A percentile compares a stretch with the other conserved stretches of the same genome.
Conservation (phyloP, 2,113 vertebrate genomes). For the Thunnus thynnus region DNA sequence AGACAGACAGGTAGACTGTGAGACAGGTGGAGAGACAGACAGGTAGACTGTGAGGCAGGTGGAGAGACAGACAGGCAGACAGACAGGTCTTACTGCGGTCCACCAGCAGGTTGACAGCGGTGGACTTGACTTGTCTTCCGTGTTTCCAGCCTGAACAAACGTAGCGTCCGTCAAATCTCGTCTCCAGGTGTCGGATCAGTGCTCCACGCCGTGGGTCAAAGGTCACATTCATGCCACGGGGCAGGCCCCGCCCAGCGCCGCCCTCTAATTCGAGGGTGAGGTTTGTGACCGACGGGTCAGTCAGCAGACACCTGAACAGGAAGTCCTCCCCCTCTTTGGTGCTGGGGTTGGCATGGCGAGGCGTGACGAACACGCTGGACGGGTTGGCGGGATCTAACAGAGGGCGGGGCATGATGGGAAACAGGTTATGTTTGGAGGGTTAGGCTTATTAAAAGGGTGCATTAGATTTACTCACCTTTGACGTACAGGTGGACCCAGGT, state of each 20-base stretch:
- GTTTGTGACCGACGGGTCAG: slow-evolving; percentile 66
- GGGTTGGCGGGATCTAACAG: slow-evolving; percentile 43
- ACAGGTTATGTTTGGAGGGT: background rate
- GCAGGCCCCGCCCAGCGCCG: background rate
- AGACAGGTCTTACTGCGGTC: slow-evolving; percentile 79
- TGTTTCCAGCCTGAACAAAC: slow-evolving; percentile 80
- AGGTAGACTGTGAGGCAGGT: background rate
- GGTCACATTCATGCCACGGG: slow-evolving; percentile 70
- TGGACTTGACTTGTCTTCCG: slow-evolving; percentile 54
- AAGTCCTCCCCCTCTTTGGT: slow-evolving; percentile 65
- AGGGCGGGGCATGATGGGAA: slow-evolving; percentile 20
- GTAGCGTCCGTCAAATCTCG: slow-evolving; percentile 73
- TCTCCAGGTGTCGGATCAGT: slow-evolving; percentile 78
- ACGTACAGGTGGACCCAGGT: slow-evolving; percentile 79
- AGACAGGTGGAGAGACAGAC: background rate
- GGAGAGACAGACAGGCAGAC: background rate
- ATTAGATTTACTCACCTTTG: slow-evolving; percentile 60
- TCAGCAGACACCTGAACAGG: slow-evolving; percentile 77
- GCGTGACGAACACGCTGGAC: slow-evolving; percentile 60
- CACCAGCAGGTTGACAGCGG: slow-evolving; percentile 76
- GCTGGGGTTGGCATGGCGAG: fast-evolving
- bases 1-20: background rate
- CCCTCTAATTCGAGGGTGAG: slow-evolving; percentile 65
- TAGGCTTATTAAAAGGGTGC: too few species aligned
- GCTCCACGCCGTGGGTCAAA: slow-evolving; percentile 80